These are phyloP conservation scores for Leucophenga maculata DNA, from an alignment of 2,888 invertebrate species.

Conservation along the genomic window DNA sequence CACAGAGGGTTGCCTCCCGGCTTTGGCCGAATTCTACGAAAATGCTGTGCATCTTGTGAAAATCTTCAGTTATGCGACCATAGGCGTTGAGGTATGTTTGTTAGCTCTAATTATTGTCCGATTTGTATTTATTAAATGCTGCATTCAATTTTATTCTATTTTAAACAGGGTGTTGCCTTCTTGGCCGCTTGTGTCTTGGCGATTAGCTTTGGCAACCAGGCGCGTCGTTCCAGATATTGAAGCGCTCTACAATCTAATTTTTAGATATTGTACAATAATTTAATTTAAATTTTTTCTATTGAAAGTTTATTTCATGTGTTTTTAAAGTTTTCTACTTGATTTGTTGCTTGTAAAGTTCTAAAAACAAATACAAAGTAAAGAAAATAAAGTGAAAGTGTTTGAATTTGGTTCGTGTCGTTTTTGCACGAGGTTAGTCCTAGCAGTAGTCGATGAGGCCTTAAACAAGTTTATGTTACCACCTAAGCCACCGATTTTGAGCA, in stretches of 20 bases:
- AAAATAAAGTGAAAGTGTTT: no score
- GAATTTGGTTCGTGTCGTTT: conserved; percentile 11
- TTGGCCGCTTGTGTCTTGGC: conserved; percentile 89
- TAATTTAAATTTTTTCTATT: neutral
- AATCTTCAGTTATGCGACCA: conserved; percentile 78
- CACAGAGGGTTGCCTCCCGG: conserved; percentile 51
- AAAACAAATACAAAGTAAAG: no score
- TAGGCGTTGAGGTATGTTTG: conserved; percentile 78
- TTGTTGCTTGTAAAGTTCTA: neutral
- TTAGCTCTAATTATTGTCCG: conserved; percentile 28
- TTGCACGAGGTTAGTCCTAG: no score
- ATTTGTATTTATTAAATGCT: conserved; percentile 13
- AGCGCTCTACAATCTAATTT: neutral
- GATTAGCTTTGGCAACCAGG: conserved; percentile 86
- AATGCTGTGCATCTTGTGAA: conserved; percentile 75
- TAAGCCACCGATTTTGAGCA: no score
- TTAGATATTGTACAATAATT: conserved; percentile 6
- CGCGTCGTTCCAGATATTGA: conserved; percentile 80
- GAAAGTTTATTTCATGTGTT: neutral
- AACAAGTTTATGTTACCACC: no score
- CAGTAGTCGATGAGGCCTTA: no score
- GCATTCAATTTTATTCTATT: neutral
- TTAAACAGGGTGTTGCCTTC: conserved; percentile 75
- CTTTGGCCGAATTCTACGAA: conserved; percentile 47
- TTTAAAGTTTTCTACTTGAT: conserved; percentile 19